phyloP scores from a whole-genome alignment of 2,888 invertebrate species.

The Plusia festucae region DNA sequence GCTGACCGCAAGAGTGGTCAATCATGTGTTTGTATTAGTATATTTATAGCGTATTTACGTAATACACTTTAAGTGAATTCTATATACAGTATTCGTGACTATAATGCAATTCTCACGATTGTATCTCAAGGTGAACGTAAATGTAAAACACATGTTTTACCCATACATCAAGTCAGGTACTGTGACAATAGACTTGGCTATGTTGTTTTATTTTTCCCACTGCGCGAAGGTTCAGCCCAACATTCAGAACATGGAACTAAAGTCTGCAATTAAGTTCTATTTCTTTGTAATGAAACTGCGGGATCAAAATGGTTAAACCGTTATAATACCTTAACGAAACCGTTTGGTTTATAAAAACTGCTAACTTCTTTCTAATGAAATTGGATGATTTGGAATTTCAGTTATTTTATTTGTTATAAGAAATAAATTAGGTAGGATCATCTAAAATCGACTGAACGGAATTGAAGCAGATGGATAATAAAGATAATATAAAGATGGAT shows the following conservation, averaged over 20 bases:
- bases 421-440: neutral
- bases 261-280: slow-evolving; percentile 45
- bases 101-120: slow-evolving; percentile 53
- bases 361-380: neutral
- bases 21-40: slow-evolving; percentile 38
- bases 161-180: slow-evolving; percentile 31
- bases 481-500: too few relatives aligned
- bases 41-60: slow-evolving; percentile 38
- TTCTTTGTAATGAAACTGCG: slow-evolving; percentile 45
- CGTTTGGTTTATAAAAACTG: slow-evolving; percentile 20
- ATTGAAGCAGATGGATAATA: slow-evolving; percentile 13
- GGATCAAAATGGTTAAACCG: slow-evolving; percentile 45
- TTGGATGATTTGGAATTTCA: neutral
- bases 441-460: neutral
- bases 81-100: slow-evolving; percentile 27
- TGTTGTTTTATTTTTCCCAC: slow-evolving; percentile 47
- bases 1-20: slow-evolving; percentile 39
- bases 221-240: slow-evolving; percentile 55
- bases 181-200: slow-evolving; percentile 39
- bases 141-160: slow-evolving; percentile 48
- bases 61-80: slow-evolving; percentile 23
- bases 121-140: slow-evolving; percentile 48
- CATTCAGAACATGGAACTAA: slow-evolving; percentile 43
- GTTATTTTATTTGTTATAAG: neutral
- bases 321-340: slow-evolving; percentile 42